phyloP scores from a whole-genome alignment of 2,888 invertebrate genomes.

The Tiphia femorata region DNA sequence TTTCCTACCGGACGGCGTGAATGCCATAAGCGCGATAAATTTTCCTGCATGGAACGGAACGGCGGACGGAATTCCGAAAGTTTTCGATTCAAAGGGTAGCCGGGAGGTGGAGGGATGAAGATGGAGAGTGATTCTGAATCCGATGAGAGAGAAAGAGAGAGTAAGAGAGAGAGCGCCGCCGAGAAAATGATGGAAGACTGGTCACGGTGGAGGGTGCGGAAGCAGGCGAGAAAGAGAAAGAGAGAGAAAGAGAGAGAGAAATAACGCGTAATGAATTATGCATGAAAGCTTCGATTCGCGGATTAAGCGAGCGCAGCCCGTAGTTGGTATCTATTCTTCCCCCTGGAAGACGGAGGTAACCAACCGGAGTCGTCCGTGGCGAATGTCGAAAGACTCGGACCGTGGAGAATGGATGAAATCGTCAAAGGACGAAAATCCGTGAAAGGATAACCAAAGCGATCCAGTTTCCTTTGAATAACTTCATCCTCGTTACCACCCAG shows the following conservation, averaged over 20 bases:
- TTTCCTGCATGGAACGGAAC: conserved; percentile 44
- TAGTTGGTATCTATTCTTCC: conserved; percentile 55
- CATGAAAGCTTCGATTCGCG: conserved; percentile 68
- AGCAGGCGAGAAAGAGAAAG: conserved; percentile 35
- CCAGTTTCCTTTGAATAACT: conserved; percentile 45
- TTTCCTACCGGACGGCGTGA: conserved; percentile 40
- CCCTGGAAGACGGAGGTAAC: conserved; percentile 39
- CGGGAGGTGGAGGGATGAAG: conserved; percentile 37
- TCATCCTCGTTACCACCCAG: conserved; percentile 32
- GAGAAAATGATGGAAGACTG: conserved; percentile 7
- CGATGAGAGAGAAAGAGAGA: conserved; percentile 29
- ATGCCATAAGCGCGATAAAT: conserved; percentile 62
- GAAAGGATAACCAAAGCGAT: conserved; percentile 51
- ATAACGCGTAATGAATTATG: conserved; percentile 62
- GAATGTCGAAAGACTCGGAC: conserved; percentile 51
- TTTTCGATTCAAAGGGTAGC: conserved; percentile 61
- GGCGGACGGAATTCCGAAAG: conserved; percentile 57
- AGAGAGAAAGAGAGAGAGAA: conserved; percentile 14
- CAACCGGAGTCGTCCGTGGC: conserved; percentile 44
- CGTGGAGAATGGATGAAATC: conserved; percentile 48
- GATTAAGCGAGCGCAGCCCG: conserved; percentile 60
- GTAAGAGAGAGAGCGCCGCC: conserved; percentile 34
- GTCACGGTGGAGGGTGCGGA: conserved; percentile 30
- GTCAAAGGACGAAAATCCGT: conserved; percentile 51
- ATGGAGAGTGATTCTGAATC: conserved; percentile 21